A percentile compares a stretch with the other conserved stretches of the same genome.
These are phyloP conservation scores for Heterodera schachtii DNA, from an alignment of 1,140 invertebrate genomes.

Conservation along the genomic window DNA sequence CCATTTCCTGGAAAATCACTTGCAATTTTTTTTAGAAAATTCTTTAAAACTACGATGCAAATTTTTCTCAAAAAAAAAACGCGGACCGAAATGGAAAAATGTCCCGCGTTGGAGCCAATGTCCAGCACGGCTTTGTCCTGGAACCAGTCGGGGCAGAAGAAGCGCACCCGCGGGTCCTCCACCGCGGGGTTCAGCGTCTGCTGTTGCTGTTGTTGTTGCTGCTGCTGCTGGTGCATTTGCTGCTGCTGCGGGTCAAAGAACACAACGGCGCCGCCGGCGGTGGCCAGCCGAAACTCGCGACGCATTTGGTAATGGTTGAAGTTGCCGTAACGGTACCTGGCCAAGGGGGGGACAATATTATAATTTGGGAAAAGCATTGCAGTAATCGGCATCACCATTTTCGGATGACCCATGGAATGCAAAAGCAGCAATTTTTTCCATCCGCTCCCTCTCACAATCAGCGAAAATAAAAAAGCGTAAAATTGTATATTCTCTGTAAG, in stretches of 20 bases:
- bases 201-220: conserved; percentile 8
- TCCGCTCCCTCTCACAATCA: not conserved
- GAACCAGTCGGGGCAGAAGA: conserved; percentile 83
- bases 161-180: conserved; percentile 77
- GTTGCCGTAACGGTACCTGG: conserved; percentile 60
- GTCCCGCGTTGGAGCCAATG: conserved; percentile 95
- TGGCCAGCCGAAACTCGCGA: not conserved
- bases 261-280: no score
- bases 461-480: not conserved
- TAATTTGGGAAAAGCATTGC: not conserved
- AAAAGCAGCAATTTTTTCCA: no score
- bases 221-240: not conserved
- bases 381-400: no score
- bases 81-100: conserved; percentile 75
- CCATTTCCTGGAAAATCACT: no score
- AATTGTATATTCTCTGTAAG: no score
- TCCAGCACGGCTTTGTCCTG: conserved; percentile 87
- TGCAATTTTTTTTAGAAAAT: no score
- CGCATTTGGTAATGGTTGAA: conserved; percentile 51
- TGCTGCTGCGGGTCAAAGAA: conserved; percentile 3
- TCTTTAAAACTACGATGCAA: no score
- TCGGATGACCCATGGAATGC: no score
- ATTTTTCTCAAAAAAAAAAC: no score
- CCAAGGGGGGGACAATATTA: not conserved
- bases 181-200: conserved; percentile 26